Conservation (phyloP, 2,113 vertebrate genomes). For the Podocnemis expansa region DNA sequence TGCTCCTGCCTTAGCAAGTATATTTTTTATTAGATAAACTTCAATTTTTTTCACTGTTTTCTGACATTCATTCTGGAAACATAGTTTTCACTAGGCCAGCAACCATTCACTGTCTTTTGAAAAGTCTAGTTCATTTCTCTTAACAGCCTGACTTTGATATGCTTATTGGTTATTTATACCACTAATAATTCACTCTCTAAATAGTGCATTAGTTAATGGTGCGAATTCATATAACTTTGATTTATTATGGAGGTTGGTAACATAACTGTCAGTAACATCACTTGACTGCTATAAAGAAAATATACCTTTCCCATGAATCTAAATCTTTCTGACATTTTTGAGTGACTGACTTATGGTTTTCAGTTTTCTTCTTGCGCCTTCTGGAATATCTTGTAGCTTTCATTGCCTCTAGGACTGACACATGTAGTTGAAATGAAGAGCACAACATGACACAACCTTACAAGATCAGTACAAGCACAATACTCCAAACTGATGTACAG, state of each 20-base stretch:
- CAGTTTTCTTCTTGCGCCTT: conserved; percentile 19
- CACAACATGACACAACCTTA: neutral
- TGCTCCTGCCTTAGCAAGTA: neutral
- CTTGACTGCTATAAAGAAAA: neutral
- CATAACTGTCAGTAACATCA: neutral
- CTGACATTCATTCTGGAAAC: neutral
- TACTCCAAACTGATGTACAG: neutral
- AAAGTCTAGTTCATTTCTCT: neutral
- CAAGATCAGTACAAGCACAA: neutral
- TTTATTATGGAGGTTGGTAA: neutral
- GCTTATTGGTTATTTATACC: neutral
- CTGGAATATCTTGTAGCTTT: neutral
- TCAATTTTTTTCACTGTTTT: neutral
- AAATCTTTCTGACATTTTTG: conserved; percentile 51
- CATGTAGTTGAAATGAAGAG: neutral
- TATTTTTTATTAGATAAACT: neutral
- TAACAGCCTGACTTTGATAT: neutral
- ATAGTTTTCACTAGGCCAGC: neutral
- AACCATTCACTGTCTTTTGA: neutral
- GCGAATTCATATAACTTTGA: neutral
- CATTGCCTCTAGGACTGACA: neutral
- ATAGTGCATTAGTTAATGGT: neutral
- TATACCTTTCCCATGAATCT: neutral
- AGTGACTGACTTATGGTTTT: conserved; percentile 50
- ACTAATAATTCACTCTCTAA: neutral